Percentiles rank a stretch among this genome's conserved stretches.
Conservation (phyloP, 37 sponge, comb jelly and placozoan genomes). For the Beroe forskalii region DNA sequence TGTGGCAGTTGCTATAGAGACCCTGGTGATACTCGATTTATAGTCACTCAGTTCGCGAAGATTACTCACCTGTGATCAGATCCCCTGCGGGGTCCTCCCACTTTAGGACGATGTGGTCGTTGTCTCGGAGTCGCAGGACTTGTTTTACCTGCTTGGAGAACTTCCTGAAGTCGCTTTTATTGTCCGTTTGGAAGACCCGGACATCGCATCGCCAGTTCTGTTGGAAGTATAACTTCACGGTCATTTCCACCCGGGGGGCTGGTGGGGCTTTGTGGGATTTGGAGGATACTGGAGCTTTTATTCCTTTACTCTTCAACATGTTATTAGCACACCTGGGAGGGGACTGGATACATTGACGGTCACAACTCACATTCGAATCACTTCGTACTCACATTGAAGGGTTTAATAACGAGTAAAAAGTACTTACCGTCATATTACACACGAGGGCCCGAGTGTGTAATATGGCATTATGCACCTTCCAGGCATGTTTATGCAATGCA, state of each 20-base stretch:
- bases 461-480: no score
- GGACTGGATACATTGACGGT: no score
- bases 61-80: no score
- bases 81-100: conserved; percentile 33
- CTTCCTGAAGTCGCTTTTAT: conserved; percentile 28
- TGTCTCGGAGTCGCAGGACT: conserved; percentile 26
- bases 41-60: no score
- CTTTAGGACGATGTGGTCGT: conserved; percentile 26
- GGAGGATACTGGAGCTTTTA: conserved; percentile 35
- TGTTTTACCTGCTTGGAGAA: conserved; percentile 20
- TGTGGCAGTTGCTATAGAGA: no score
- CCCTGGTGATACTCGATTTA: no score
- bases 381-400: no score
- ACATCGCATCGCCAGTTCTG: conserved; percentile 60
- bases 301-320: conserved; percentile 28
- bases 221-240: conserved; percentile 29
- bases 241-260: background rate
- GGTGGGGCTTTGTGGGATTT: background rate
- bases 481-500: no score
- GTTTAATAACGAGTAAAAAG: no score
- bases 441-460: no score
- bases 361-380: no score
- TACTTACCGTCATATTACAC: no score
- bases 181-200: conserved; percentile 47
- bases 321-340: background rate